Evolutionary conservation across 1,140 invertebrate genomes (phyloP).

Genomic region (Pseudomyrmex gracilis): DNA sequence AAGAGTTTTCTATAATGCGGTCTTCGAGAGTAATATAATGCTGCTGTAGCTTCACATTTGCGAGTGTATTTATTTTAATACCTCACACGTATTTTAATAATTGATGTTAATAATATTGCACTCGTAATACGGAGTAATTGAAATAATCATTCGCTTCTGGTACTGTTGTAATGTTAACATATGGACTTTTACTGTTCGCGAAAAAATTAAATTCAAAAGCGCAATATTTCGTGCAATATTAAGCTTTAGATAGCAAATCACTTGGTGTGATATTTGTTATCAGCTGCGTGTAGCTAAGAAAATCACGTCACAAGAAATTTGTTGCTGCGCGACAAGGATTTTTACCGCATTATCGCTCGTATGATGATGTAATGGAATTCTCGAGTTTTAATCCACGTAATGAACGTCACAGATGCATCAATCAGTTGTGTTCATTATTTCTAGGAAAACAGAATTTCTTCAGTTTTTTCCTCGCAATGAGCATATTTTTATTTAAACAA

Average conservation of each 20-base stretch:
- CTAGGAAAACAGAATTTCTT: background rate
- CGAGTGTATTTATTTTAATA: constrained; percentile 51
- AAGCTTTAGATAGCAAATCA: no score
- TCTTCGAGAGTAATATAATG: constrained; percentile 56
- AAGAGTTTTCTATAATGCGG: constrained; percentile 48
- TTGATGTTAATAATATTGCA: background rate
- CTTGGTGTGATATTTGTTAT: background rate
- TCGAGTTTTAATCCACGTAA: constrained; percentile 1
- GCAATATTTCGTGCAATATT: no score
- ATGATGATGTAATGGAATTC: constrained; percentile 14
- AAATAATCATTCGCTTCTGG: background rate
- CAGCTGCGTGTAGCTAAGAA: background rate
- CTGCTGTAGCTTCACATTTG: constrained; percentile 25
- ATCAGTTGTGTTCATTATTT: background rate
- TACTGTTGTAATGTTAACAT: no score
- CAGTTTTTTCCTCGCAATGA: background rate
- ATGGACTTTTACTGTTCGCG: no score
- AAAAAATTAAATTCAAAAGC: no score
- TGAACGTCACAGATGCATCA: background rate
- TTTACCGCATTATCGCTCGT: background rate
- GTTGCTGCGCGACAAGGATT: background rate
- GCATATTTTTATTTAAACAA: no score
- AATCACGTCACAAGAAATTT: constrained; percentile 1
- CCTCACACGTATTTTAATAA: background rate
- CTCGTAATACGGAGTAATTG: background rate